A percentile compares a stretch with the other conserved stretches of the same genome.
Conservation (phyloP, 2,113 vertebrate genomes). For the Steatornis caripensis region DNA sequence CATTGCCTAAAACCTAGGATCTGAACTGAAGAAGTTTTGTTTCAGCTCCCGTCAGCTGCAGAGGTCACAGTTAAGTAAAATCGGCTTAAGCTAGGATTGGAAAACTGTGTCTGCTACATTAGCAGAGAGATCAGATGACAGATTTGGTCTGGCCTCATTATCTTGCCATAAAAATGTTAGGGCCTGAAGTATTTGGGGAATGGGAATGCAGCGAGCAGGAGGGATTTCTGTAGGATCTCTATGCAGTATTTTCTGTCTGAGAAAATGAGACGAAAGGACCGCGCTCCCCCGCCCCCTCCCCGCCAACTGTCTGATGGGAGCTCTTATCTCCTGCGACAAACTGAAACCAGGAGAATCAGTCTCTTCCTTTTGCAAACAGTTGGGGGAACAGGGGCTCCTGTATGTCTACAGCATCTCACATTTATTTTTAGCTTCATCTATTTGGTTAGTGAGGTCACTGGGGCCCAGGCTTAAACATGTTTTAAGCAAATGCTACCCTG, state of each 20-base stretch:
- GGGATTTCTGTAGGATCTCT: conserved; percentile 53
- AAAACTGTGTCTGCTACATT: conserved; percentile 59
- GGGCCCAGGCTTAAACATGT: conserved; percentile 40
- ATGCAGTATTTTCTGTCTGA: conserved; percentile 54
- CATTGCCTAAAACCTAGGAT: neutral
- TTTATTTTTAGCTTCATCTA: conserved; percentile 68
- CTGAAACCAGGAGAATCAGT: conserved; percentile 36
- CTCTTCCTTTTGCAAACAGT: conserved; percentile 44
- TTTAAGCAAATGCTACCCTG: conserved; percentile 66
- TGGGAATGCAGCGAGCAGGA: conserved; percentile 52
- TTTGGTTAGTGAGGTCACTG: conserved; percentile 65
- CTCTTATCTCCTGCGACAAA: conserved; percentile 62
- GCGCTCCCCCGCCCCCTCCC: too few species aligned
- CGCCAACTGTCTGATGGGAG: conserved; percentile 41
- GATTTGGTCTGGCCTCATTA: conserved; percentile 52
- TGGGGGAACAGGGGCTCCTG: conserved; percentile 32
- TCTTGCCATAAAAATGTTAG: conserved; percentile 55
- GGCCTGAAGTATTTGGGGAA: conserved; percentile 59
- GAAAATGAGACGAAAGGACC: conserved; percentile 53
- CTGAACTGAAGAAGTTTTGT: neutral
- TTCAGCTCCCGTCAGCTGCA: conserved; percentile 22
- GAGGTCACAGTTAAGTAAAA: conserved; percentile 48
- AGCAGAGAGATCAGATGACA: conserved; percentile 64
- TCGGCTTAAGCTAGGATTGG: conserved; percentile 12
- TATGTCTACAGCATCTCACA: conserved; percentile 49